A percentile compares a stretch with the other conserved stretches of the same genome.
Conservation (phyloP, 30 jellyfish, hydroid and myxozoan species). For the Pelagia noctiluca region DNA sequence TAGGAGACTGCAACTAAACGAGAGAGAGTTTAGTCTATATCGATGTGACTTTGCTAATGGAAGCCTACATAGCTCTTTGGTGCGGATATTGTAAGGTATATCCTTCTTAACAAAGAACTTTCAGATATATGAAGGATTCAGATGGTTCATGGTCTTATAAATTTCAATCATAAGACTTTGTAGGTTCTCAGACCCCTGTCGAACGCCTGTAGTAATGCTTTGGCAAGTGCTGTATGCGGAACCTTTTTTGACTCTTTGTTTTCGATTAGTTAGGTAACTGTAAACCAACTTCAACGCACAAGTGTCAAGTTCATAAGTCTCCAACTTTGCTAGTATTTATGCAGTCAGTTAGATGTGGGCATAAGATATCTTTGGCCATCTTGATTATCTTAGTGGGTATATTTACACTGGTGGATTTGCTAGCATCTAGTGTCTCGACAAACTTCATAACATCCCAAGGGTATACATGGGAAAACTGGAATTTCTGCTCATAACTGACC, state of each 20-base stretch:
- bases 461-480: constrained; percentile 11
- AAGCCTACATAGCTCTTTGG: neutral
- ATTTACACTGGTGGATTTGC: neutral
- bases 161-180: too few relatives aligned
- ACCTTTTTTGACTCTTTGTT: neutral
- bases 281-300: neutral
- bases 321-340: neutral
- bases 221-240: neutral
- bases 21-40: constrained; percentile 8
- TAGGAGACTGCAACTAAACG: constrained; percentile 23
- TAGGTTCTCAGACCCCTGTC: constrained; percentile 1
- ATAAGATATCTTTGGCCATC: neutral
- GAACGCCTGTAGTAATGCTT: neutral
- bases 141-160: neutral
- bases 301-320: neutral
- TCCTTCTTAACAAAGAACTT: neutral
- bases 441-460: neutral
- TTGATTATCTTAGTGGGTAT: constrained; percentile 4
- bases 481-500: neutral
- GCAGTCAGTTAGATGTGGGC: constrained; percentile 37
- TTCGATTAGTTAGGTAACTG: neutral
- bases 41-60: neutral
- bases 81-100: neutral
- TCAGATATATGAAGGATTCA: neutral
- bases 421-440: neutral